A percentile compares a stretch with the other conserved stretches of the same genome.
Evolutionary conservation across 2,113 vertebrate genomes (phyloP).

Genomic region (Semnornis frantzii): DNA sequence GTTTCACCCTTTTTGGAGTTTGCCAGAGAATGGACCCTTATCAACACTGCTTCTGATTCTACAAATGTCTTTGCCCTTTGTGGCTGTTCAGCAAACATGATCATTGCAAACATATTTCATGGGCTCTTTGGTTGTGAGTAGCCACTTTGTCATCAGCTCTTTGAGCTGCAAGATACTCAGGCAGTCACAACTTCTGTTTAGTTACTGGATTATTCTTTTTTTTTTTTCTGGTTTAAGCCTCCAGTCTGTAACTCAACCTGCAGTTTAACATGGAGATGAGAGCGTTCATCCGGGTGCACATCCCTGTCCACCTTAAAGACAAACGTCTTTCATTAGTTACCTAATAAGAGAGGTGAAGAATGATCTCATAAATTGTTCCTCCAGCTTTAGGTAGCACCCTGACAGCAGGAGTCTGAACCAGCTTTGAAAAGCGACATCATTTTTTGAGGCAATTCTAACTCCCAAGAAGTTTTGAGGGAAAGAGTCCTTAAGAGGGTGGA

Average conservation of each 20-base stretch:
- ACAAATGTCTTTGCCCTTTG: fast-evolving
- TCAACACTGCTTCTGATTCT: not conserved
- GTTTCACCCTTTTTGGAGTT: not conserved
- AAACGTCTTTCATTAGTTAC: not conserved
- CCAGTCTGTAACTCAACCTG: not conserved
- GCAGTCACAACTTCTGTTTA: not conserved
- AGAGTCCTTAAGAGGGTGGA: not conserved
- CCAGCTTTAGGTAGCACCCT: not conserved
- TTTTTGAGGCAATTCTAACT: not conserved
- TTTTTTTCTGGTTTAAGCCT: not conserved
- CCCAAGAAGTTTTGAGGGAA: not conserved
- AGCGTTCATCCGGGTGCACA: not conserved
- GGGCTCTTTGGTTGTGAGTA: not conserved
- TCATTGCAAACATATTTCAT: not conserved
- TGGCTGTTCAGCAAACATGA: not conserved
- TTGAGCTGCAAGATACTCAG: not conserved
- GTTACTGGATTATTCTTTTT: not conserved
- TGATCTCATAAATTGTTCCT: not conserved
- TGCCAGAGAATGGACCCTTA: not conserved
- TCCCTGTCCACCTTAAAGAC: not conserved
- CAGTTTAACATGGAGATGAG: not conserved
- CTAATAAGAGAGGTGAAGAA: not conserved
- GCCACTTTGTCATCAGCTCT: not conserved
- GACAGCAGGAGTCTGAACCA: not conserved
- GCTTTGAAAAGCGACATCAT: fast-evolving